phyloP scores from a whole-genome alignment of 2,797 vertebrate species.

The Microhierax caerulescens region DNA sequence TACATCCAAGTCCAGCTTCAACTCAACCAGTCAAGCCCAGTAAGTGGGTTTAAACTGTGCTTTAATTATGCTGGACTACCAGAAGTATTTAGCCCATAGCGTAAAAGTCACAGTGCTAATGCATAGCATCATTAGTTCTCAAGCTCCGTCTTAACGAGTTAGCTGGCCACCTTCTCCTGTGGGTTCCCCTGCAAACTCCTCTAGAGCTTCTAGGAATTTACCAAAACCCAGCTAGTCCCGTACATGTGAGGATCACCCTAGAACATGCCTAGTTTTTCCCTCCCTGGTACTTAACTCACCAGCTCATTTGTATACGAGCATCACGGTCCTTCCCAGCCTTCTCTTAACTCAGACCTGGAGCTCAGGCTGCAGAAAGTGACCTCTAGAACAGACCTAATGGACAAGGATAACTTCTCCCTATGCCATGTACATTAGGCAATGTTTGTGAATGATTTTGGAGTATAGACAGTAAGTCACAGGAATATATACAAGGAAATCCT shows the following conservation, averaged over 20 bases:
- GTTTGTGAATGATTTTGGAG: background rate
- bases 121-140: rapidly evolving
- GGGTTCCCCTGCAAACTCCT: background rate
- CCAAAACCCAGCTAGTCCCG: background rate
- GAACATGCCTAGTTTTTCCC: background rate
- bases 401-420: background rate
- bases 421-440: rapidly evolving
- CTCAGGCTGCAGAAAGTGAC: background rate
- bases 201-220: background rate
- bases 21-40: background rate
- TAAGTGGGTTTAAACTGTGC: background rate
- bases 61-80: background rate
- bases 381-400: background rate
- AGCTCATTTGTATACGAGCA: background rate
- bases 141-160: background rate
- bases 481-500: rapidly evolving
- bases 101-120: background rate
- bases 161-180: background rate
- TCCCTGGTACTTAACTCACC: background rate
- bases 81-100: background rate
- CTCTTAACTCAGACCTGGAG: background rate
- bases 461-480: rapidly evolving
- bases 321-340: background rate
- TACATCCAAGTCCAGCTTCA: background rate
- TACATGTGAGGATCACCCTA: background rate